phyloP scores from a whole-genome alignment of 2,888 invertebrate species.

The Monochamus alternatus region DNA sequence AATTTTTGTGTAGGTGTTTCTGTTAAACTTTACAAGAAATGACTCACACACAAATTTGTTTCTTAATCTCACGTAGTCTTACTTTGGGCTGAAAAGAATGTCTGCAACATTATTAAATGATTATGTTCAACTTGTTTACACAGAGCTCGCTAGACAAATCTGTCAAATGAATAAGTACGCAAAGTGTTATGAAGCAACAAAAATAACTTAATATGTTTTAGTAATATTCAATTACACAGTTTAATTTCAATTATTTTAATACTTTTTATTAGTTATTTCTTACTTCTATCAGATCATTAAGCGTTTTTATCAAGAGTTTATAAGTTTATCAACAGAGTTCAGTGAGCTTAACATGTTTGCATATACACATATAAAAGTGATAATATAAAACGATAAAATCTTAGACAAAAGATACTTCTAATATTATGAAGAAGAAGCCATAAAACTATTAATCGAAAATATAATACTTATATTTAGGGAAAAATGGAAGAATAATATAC shows the following conservation, averaged over 20 bases:
- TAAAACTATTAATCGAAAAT: not conserved
- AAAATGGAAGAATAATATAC: too few relatives aligned
- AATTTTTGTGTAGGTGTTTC: not conserved
- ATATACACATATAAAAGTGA: not conserved
- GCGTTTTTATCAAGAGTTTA: not conserved
- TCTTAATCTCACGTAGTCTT: constrained; percentile 18
- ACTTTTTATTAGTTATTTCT: too few relatives aligned
- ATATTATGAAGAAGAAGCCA: not conserved
- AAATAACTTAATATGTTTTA: not conserved
- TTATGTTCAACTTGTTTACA: constrained; percentile 25
- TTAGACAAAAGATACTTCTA: not conserved
- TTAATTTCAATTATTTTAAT: too few relatives aligned
- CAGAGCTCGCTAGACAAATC: constrained; percentile 4
- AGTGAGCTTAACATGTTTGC: not conserved
- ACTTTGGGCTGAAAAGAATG: constrained; percentile 35
- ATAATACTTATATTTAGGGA: too few relatives aligned
- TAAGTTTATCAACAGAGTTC: constrained; percentile 4
- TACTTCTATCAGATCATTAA: not conserved
- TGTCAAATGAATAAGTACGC: not conserved
- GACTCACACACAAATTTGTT: not conserved
- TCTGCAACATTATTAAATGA: constrained; percentile 33
- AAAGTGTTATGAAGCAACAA: not conserved
- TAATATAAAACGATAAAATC: not conserved
- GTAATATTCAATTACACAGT: not conserved
- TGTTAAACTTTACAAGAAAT: constrained; percentile 15